A percentile compares a stretch with the other conserved stretches of the same genome.
These are phyloP conservation scores for Reticulitermes speratus DNA, from an alignment of 1,140 invertebrate genomes.

Conservation along the genomic window DNA sequence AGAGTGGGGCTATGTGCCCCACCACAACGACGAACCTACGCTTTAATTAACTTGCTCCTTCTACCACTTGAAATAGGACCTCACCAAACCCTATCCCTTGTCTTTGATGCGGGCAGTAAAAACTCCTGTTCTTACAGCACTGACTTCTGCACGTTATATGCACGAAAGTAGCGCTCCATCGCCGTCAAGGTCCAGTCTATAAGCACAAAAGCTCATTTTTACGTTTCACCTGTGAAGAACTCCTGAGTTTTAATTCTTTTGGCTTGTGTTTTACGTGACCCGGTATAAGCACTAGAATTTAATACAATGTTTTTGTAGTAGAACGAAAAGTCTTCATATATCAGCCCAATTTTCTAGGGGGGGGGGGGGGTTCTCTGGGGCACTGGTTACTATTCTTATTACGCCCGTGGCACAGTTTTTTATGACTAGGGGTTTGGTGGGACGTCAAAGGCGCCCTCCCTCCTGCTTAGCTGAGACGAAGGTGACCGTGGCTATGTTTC, in stretches of 20 bases:
- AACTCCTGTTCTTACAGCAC: not conserved
- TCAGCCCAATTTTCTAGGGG: no score
- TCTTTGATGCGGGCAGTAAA: not conserved
- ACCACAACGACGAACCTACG: not conserved
- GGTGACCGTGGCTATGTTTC: no score
- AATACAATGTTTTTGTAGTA: no score
- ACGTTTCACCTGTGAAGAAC: not conserved
- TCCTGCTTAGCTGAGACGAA: no score
- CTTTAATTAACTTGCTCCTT: conserved; percentile 4
- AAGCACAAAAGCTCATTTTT: not conserved
- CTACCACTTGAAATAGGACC: not conserved
- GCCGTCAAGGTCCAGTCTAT: not conserved
- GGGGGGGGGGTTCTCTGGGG: no score
- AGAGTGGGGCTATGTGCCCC: not conserved
- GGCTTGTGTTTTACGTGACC: not conserved
- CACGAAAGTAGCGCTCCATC: not conserved
- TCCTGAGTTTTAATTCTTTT: not conserved
- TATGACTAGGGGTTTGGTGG: no score
- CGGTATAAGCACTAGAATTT: not conserved
- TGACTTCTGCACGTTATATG: not conserved
- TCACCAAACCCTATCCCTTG: not conserved
- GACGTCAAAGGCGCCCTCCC: no score
- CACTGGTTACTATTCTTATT: no score
- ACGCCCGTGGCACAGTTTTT: no score
- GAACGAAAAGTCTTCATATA: no score